Conservation (phyloP, 2,113 vertebrate genomes). For the Gnathonemus longibarbis region DNA sequence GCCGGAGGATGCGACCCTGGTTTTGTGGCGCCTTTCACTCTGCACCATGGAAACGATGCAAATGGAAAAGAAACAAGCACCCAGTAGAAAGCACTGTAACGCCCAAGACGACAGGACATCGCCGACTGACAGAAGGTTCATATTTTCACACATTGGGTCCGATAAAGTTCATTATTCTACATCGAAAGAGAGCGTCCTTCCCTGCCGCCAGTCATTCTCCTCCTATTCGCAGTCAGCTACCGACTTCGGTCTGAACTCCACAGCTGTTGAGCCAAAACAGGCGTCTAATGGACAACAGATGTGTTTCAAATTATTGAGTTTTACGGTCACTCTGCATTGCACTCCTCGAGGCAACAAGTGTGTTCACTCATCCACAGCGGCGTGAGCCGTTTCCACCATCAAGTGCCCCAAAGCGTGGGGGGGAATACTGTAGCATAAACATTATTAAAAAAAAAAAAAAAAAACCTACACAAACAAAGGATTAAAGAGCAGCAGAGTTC, state of each 20-base stretch:
- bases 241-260: conserved; percentile 13
- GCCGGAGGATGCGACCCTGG: background rate
- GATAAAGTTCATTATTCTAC: background rate
- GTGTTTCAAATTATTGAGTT: background rate
- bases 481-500: background rate
- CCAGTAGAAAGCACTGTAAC: background rate
- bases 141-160: background rate
- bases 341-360: background rate
- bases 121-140: background rate
- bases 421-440: background rate
- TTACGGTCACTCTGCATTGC: background rate
- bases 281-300: background rate
- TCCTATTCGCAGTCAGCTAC: conserved; percentile 15
- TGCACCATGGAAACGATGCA: background rate
- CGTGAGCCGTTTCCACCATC: background rate
- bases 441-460: background rate
- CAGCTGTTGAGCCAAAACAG: background rate
- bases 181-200: background rate
- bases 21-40: background rate
- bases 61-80: background rate
- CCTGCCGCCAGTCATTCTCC: background rate
- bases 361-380: conserved; percentile 2
- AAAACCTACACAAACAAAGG: background rate
- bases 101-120: background rate
- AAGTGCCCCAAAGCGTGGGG: background rate